These are phyloP conservation scores for Nebria salina DNA, from an alignment of 2,888 invertebrate genomes.

Conservation along the genomic window DNA sequence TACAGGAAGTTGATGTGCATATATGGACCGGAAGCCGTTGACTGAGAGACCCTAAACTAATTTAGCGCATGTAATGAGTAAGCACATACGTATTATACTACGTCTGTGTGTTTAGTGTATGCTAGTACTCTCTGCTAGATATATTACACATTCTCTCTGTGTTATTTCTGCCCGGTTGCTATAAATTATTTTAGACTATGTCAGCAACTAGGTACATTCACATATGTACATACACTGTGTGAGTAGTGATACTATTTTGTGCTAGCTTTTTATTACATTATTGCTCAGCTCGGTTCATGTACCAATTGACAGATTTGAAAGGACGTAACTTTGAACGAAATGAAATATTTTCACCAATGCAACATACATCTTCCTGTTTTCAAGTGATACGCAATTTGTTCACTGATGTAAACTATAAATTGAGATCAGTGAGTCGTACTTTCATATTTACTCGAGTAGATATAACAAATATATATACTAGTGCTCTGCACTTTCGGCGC, in stretches of 20 bases:
- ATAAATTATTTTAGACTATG: background rate
- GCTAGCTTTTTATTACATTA: background rate
- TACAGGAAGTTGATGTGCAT: background rate
- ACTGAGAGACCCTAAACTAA: background rate
- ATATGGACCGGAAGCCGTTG: background rate
- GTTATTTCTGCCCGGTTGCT: background rate
- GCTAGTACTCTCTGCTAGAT: background rate
- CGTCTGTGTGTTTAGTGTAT: background rate
- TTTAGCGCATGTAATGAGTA: conserved; percentile 1
- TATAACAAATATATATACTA: background rate
- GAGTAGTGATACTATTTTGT: background rate
- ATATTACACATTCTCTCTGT: conserved; percentile 1
- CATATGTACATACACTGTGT: too few species aligned
- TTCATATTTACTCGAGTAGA: background rate
- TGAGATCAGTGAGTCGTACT: background rate
- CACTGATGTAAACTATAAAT: background rate
- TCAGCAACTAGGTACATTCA: background rate
- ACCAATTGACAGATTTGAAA: background rate
- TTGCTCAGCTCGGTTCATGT: background rate
- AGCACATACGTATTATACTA: background rate
- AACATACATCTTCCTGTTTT: background rate
- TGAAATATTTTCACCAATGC: background rate
- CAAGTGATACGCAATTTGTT: background rate
- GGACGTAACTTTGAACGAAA: background rate
- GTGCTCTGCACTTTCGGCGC: too few species aligned